Evolutionary conservation across 2,113 vertebrate species (phyloP), one percentile per base, ranked within the genome.

Genomic region (Cebidichthys violaceus): DNA sequence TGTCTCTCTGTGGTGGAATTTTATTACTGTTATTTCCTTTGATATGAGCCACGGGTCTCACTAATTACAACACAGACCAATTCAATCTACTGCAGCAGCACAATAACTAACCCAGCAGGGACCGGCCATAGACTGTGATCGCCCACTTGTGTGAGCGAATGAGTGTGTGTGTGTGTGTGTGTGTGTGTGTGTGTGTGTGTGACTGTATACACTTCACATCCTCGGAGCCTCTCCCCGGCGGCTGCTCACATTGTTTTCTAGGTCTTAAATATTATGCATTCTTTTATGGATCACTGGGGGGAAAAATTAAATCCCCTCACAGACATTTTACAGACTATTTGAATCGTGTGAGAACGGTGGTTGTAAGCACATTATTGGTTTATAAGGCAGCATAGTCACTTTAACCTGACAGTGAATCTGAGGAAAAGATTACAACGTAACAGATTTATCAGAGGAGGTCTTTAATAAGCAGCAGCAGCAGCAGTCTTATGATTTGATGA

Each of bases 31-130:
- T 82, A 66, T 83, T 89, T 77, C 77, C 78, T 87, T 84, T 84
- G 70, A 89, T 88, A 62, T 2, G 78, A 89, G 66, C 77, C 82
- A 9, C 41, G 85, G 70, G 82, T 82, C 80, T 80, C 71, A 55
- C 72, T 89, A 87, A 90, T 88, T 90, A 82, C 83, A 83, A 45
- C 72, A 75, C 66, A 88, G 66, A 73, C 73, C 81, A 52, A 67
- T 86, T 86, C 70, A 85, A n/a, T 88, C 62, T 15, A 55, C 41
- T 72, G 71, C 77, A 61, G 67, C 76, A 77, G 73, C 82, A 82
- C 82, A 76, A 67, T 79, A 85, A 84, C 41, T 14, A 73, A 14
- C 69, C 76, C 90, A 72, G 77, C 84, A 54, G 89, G 84, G 80
- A 88, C 65, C 0, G 9, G 57, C 60, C 22, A 24, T 62, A 73